Conservation (phyloP, 35 echinoderm and acorn worm species). For the Strongylocentrotus purpuratus region DNA sequence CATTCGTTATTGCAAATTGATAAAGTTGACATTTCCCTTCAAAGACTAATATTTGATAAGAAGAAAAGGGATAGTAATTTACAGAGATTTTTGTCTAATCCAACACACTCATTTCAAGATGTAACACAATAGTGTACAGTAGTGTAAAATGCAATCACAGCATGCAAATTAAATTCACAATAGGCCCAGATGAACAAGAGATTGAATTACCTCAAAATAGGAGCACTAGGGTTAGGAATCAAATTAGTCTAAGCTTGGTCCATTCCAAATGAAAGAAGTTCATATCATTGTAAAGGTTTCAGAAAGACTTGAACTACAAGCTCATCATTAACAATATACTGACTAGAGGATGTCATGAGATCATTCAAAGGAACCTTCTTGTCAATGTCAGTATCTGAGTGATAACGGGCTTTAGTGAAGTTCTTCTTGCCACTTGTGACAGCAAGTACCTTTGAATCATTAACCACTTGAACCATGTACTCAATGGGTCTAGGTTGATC, state of each 20-base stretch:
- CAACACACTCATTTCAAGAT: too few species aligned
- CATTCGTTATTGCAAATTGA: too few species aligned
- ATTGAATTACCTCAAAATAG: too few species aligned
- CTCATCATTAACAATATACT: conserved; percentile 84
- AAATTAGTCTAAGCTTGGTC: background rate
- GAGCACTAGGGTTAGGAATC: too few species aligned
- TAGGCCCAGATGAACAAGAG: too few species aligned
- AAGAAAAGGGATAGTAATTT: too few species aligned
- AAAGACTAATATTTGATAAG: too few species aligned
- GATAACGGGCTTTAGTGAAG: conserved; percentile 91
- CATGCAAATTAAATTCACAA: too few species aligned
- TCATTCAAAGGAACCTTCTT: conserved; percentile 96
- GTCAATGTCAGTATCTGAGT: conserved; percentile 90
- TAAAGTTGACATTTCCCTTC: too few species aligned
- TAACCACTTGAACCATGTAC: conserved; percentile 92
- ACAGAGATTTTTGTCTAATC: too few species aligned
- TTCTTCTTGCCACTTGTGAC: conserved; percentile 90
- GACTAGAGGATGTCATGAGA: conserved; percentile 57
- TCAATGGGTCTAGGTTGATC: conserved; percentile 91
- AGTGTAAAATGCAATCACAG: too few species aligned
- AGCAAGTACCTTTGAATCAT: conserved; percentile 68
- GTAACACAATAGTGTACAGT: too few species aligned
- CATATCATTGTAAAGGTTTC: conserved; percentile 79
- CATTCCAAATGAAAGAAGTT: background rate
- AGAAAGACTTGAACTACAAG: conserved; percentile 83